A percentile compares a stretch with the other conserved stretches of the same genome.
phyloP scores from a whole-genome alignment of 1,140 invertebrate genomes.

The Drosophila azteca region DNA sequence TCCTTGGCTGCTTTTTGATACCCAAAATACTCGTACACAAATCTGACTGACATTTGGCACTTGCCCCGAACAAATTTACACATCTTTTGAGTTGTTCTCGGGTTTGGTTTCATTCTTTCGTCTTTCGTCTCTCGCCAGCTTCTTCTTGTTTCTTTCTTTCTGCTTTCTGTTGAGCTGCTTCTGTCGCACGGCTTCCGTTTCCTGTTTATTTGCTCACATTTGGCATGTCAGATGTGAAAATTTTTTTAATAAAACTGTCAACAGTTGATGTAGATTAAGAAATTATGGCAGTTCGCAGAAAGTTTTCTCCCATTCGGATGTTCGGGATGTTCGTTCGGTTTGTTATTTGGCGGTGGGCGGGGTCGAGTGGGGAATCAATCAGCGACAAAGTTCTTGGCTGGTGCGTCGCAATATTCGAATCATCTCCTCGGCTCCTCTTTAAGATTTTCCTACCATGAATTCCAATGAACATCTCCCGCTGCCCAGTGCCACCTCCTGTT shows the following conservation, averaged over 20 bases:
- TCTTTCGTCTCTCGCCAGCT: too few relatives aligned
- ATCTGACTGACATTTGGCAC: conserved; percentile 76
- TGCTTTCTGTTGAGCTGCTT: conserved; percentile 20
- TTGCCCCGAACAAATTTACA: conserved; percentile 75
- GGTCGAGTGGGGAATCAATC: conserved; percentile 41
- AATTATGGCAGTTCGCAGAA: conserved; percentile 65
- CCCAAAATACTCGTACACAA: conserved; percentile 22
- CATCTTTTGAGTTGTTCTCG: conserved; percentile 69
- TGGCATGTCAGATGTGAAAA: conserved; percentile 66
- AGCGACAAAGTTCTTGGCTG: conserved; percentile 28
- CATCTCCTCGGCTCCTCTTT: neutral
- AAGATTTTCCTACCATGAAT: neutral
- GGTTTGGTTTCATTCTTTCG: conserved; percentile 31
- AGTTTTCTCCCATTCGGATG: conserved; percentile 28
- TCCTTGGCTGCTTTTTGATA: conserved; percentile 19
- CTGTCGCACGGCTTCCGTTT: conserved; percentile 75
- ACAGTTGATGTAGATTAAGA: conserved; percentile 81
- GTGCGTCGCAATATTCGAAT: neutral
- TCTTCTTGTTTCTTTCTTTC: conserved; percentile 10
- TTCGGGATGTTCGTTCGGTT: conserved; percentile 12
- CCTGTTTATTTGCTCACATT: conserved; percentile 80
- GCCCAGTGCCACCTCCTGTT: neutral
- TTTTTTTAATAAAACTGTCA: conserved; percentile 82
- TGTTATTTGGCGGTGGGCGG: conserved; percentile 6
- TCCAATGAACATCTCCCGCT: neutral